Conservation (phyloP, 1,140 invertebrate genomes). For the Orussus abietinus region DNA sequence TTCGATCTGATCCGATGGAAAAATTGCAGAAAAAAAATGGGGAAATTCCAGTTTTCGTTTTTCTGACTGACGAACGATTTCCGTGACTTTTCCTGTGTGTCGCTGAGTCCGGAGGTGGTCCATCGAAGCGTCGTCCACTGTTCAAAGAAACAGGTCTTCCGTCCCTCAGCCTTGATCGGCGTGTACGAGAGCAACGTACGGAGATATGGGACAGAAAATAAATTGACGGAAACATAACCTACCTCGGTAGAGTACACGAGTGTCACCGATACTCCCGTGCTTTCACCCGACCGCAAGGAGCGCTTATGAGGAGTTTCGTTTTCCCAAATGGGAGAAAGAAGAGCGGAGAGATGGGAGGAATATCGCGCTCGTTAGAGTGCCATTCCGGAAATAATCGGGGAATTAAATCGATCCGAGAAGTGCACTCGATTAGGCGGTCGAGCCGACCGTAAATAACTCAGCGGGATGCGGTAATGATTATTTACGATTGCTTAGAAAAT, state of each 20-base stretch:
- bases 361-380: too few species aligned
- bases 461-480: too few species aligned
- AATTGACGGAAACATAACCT: conserved; percentile 7
- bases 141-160: too few species aligned
- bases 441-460: background rate
- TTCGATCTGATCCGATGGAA: too few species aligned
- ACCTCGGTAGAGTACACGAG: background rate
- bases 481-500: too few species aligned
- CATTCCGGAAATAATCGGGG: too few species aligned
- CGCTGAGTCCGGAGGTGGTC: too few species aligned
- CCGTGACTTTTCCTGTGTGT: too few species aligned
- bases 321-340: conserved; percentile 4
- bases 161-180: background rate
- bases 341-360: conserved; percentile 1
- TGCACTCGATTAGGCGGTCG: conserved; percentile 1
- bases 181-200: background rate
- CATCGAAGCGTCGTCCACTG: too few species aligned
- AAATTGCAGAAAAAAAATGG: too few species aligned
- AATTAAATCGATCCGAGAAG: conserved; percentile 1
- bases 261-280: conserved; percentile 16
- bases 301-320: conserved; percentile 10
- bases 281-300: conserved; percentile 9
- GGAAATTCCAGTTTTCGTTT: too few species aligned
- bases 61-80: too few species aligned
- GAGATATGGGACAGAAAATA: conserved; percentile 8